These are phyloP conservation scores for Volucella inanis DNA, from an alignment of 2,888 invertebrate genomes.

Conservation along the genomic window DNA sequence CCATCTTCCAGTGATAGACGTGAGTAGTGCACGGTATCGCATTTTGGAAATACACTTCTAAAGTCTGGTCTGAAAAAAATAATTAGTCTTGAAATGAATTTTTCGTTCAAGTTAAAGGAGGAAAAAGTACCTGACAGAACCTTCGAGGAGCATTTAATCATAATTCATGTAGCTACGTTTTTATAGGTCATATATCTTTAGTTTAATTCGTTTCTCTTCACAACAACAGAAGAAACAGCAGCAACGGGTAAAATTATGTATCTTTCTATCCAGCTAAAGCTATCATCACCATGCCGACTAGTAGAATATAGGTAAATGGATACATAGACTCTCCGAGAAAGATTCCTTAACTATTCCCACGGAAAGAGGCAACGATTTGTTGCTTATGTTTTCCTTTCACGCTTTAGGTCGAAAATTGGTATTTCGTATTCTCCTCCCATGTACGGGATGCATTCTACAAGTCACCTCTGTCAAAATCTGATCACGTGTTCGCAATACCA, in stretches of 20 bases:
- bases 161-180: slow-evolving; percentile 70
- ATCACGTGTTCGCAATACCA: slow-evolving; percentile 50
- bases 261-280: slow-evolving; percentile 37
- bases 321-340: not conserved
- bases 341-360: slow-evolving; percentile 64
- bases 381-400: slow-evolving; percentile 61
- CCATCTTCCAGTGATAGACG: slow-evolving; percentile 29
- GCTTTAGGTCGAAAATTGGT: slow-evolving; percentile 50
- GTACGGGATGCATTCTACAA: not conserved
- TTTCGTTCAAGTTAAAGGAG: slow-evolving; percentile 37
- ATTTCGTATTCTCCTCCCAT: not conserved
- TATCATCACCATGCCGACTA: slow-evolving; percentile 54
- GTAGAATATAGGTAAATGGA: slow-evolving; percentile 40
- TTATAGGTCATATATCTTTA: slow-evolving; percentile 72
- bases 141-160: slow-evolving; percentile 55
- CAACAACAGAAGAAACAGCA: slow-evolving; percentile 27
- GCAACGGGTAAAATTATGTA: slow-evolving; percentile 52
- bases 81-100: slow-evolving; percentile 69
- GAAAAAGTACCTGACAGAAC: slow-evolving; percentile 38
- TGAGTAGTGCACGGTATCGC: slow-evolving; percentile 43
- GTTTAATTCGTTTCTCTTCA: slow-evolving; percentile 64
- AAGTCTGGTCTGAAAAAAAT: slow-evolving; percentile 36
- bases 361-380: slow-evolving; percentile 56
- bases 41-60: slow-evolving; percentile 42
- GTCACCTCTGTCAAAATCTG: slow-evolving; percentile 65